Percentiles rank a stretch among this genome's conserved stretches.
Conservation (phyloP, 2,888 invertebrate species). For the Eudemis profundana region DNA sequence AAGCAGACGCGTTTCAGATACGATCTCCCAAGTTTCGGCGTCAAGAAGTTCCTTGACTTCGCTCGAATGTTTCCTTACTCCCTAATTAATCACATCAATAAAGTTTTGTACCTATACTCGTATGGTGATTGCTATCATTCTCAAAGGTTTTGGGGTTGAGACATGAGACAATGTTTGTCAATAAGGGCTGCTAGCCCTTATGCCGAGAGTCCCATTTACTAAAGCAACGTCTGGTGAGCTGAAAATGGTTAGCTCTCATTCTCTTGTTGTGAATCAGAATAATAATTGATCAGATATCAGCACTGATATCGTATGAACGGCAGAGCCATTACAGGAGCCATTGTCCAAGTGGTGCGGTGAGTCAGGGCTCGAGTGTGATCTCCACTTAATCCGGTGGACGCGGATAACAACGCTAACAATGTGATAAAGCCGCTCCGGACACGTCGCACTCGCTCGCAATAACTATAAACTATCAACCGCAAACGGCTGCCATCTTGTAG, state of each 20-base stretch:
- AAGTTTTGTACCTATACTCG: conserved; percentile 20
- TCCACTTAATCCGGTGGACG: conserved; percentile 79
- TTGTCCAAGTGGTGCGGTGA: conserved; percentile 60
- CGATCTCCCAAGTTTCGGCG: conserved; percentile 32
- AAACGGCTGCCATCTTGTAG: conserved; percentile 84
- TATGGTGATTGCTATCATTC: conserved; percentile 9
- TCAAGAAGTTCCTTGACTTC: conserved; percentile 34
- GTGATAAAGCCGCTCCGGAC: conserved; percentile 81
- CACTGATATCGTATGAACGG: conserved; percentile 60
- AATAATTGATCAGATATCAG: conserved; percentile 38
- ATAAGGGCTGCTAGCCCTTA: too few species aligned
- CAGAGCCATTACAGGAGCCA: conserved; percentile 71
- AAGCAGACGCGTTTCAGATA: conserved; percentile 31
- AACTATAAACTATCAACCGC: conserved; percentile 85
- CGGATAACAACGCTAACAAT: conserved; percentile 83
- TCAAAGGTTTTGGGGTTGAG: background rate
- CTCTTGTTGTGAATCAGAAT: conserved; percentile 35
- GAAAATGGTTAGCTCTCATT: too few species aligned
- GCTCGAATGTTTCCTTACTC: conserved; percentile 11
- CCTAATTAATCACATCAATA: conserved; percentile 37
- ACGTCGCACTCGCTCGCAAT: conserved; percentile 81
- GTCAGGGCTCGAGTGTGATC: conserved; percentile 66
- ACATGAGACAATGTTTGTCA: background rate
- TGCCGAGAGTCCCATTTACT: too few species aligned
- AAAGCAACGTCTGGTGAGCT: too few species aligned